A percentile compares a stretch with the other conserved stretches of the same genome.
Conservation (phyloP, 2,797 vertebrate species). For the Melanotaenia boesemani region DNA sequence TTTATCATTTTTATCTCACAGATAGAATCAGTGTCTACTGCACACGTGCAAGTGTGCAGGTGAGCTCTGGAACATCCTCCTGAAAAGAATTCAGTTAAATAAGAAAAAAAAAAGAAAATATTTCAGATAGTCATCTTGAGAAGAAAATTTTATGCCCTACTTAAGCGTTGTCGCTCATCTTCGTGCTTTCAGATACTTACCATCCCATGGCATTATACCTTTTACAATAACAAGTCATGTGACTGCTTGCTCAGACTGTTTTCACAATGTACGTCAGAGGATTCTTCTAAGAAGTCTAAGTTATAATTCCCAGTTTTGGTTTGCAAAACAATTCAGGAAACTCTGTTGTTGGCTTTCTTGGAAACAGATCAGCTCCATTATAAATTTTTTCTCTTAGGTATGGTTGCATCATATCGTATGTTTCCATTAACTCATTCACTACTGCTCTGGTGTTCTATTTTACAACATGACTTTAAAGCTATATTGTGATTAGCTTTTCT, state of each 20-base stretch:
- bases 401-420: background rate
- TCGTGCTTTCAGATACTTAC: background rate
- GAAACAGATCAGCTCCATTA: slow-evolving; percentile 1
- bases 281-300: background rate
- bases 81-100: background rate
- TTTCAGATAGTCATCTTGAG: background rate
- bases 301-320: slow-evolving; percentile 1
- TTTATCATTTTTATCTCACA: background rate
- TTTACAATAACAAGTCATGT: background rate
- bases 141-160: background rate
- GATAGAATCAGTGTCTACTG: background rate
- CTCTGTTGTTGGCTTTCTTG: background rate
- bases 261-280: background rate
- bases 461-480: background rate
- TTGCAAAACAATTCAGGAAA: background rate
- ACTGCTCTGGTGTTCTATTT: background rate
- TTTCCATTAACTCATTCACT: background rate
- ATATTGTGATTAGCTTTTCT: background rate
- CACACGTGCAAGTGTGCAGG: background rate
- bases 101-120: background rate
- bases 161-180: slow-evolving; percentile 3
- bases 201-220: background rate
- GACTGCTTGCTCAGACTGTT: background rate
- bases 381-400: background rate
- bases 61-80: background rate